Evolutionary conservation across 2,888 invertebrate genomes (phyloP), one percentile per base, ranked within the genome.

Genomic region (Harmothoe impar): DNA sequence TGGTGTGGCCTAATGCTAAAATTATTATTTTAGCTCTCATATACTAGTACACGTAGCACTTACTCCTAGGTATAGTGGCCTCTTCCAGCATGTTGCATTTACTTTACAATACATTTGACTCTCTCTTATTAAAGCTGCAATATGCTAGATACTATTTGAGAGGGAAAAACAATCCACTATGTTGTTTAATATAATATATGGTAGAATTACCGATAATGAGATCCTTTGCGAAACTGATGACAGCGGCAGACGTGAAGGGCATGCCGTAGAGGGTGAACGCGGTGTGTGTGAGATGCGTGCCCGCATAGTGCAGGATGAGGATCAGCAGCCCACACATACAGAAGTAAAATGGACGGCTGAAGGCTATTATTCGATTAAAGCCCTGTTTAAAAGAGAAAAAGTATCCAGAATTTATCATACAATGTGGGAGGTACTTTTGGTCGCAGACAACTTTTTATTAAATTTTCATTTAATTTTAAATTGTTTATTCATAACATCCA

Each of bases 301-400:
- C 84, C 33, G 93, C 93, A 90, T 94, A 93, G 92, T 96, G 94
- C 85, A 97, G 93, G 0, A 96, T 93, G 91, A 96, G 94, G 91
- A 96, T 94, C 90, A 96, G 93, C 62, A 95, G 93, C 12, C 97
- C 97, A 94, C 98, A 98, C 72, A 99, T 94, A 94, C 98, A 98
- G 95, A 99, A 99, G 96, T 99, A 99, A 25, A 99, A 97, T 7
- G 99, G 98, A 92, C 99, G 97, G 33, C 98, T 98, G 95, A 98
- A 99, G 56, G 98, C 98, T 62, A 99, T 98, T 94, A 99, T 97
- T 94, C 98, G 97, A 96, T 99, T 99, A 95, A 98, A 99, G 20
- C 99, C 99, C 96, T 96, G 94, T 17, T n/a, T 93, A 94, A 89
- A 81, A 91, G 85, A 90, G 5, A 86, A 0, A 23, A 52, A 86